Evolutionary conservation across 2,888 invertebrate species (phyloP).

Genomic region (Pristionchus mayeri): DNA sequence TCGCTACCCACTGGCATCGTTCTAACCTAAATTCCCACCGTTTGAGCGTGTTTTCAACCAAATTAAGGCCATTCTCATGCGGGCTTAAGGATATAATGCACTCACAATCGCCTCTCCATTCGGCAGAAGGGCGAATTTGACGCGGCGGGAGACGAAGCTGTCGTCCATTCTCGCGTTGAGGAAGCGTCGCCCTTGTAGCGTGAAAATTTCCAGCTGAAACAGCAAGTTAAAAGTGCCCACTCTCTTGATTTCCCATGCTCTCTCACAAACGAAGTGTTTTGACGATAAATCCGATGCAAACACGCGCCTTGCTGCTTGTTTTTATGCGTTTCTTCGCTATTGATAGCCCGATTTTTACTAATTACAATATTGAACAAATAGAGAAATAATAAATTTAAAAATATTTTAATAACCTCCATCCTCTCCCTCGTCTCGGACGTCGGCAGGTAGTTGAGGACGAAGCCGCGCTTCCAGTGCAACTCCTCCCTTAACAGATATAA

Average conservation of each 20-base stretch:
- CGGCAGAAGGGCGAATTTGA: constrained; percentile 7
- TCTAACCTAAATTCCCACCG: neutral
- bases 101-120: neutral
- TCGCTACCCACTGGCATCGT: neutral
- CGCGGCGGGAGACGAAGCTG: neutral
- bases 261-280: no score
- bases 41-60: neutral
- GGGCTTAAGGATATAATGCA: neutral
- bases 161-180: neutral
- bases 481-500: neutral
- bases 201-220: neutral
- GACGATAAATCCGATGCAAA: no score
- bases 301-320: no score
- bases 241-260: neutral
- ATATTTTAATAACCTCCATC: neutral
- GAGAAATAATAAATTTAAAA: neutral
- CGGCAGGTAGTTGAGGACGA: constrained; percentile 16
- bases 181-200: neutral
- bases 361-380: neutral
- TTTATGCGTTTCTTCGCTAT: no score
- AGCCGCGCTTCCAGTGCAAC: neutral
- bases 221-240: neutral
- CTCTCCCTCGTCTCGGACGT: neutral
- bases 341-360: neutral
- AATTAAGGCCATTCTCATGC: neutral